Conservation (phyloP, 2,888 invertebrate genomes). For the Standfussiana lucernea region DNA sequence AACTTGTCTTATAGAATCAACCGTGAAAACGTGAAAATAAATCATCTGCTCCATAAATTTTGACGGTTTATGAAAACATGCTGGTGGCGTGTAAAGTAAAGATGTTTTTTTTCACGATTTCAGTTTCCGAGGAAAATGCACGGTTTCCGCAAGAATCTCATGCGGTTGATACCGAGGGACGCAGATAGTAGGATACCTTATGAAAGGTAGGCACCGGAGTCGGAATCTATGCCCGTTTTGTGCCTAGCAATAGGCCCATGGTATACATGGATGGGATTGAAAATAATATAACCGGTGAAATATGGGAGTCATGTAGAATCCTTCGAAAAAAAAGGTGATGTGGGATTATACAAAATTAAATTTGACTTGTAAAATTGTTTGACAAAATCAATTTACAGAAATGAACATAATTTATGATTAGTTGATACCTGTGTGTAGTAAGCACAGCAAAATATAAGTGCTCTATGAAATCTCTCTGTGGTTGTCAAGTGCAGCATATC, state of each 20-base stretch:
- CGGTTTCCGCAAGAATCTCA: background rate
- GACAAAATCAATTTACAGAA: background rate
- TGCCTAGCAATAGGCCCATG: background rate
- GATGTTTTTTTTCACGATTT: background rate
- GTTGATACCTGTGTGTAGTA: conserved; percentile 90
- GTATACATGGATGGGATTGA: background rate
- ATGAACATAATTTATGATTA: background rate
- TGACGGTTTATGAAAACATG: background rate
- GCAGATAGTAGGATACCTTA: background rate
- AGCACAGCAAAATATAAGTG: conserved; percentile 91
- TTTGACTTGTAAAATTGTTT: background rate
- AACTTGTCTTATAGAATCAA: no score
- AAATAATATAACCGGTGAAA: background rate
- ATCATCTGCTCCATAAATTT: background rate
- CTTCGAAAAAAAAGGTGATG: background rate
- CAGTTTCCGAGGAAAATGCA: background rate
- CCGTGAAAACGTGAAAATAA: background rate
- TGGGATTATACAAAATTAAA: background rate
- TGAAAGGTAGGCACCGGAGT: background rate
- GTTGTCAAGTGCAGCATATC: conserved; percentile 90
- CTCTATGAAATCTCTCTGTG: conserved; percentile 91
- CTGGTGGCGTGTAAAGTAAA: background rate
- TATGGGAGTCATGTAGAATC: background rate
- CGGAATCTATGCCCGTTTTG: background rate
- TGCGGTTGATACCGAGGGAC: background rate